Percentiles rank a stretch among this genome's conserved stretches.
phyloP scores from a whole-genome alignment of 2,888 invertebrate genomes.

The Plebejus anna region DNA sequence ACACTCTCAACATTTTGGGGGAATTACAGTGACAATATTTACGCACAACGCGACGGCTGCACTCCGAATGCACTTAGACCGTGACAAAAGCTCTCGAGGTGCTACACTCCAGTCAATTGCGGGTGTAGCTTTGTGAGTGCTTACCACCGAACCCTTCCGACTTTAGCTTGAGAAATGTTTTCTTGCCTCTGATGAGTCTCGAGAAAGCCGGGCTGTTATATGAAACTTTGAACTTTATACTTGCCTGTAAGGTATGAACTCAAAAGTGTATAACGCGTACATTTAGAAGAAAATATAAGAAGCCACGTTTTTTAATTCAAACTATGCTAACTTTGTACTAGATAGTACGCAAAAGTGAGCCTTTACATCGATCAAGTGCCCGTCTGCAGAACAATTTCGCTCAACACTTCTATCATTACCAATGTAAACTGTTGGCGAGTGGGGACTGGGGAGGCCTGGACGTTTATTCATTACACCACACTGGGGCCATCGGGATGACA shows the following conservation, averaged over 20 bases:
- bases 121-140: slow-evolving; percentile 55
- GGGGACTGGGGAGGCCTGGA: slow-evolving; percentile 46
- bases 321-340: too few relatives aligned
- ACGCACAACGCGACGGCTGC: slow-evolving; percentile 47
- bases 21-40: slow-evolving; percentile 50
- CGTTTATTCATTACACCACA: slow-evolving; percentile 67
- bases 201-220: slow-evolving; percentile 17
- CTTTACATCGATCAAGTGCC: not conserved
- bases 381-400: not conserved
- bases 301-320: too few relatives aligned
- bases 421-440: slow-evolving; percentile 32
- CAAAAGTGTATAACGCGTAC: not conserved
- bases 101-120: slow-evolving; percentile 55
- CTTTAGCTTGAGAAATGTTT: slow-evolving; percentile 33
- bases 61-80: slow-evolving; percentile 48
- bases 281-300: not conserved
- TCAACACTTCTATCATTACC: slow-evolving; percentile 7
- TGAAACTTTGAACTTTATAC: slow-evolving; percentile 12
- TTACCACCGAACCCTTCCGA: slow-evolving; percentile 47
- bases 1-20: slow-evolving; percentile 30
- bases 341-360: not conserved
- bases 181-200: slow-evolving; percentile 32
- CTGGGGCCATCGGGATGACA: slow-evolving; percentile 57
- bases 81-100: slow-evolving; percentile 51
- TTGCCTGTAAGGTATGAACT: not conserved